These are phyloP conservation scores for Tenrec ecaudatus DNA, from an alignment of 2,113 vertebrate genomes.

Conservation along the genomic window DNA sequence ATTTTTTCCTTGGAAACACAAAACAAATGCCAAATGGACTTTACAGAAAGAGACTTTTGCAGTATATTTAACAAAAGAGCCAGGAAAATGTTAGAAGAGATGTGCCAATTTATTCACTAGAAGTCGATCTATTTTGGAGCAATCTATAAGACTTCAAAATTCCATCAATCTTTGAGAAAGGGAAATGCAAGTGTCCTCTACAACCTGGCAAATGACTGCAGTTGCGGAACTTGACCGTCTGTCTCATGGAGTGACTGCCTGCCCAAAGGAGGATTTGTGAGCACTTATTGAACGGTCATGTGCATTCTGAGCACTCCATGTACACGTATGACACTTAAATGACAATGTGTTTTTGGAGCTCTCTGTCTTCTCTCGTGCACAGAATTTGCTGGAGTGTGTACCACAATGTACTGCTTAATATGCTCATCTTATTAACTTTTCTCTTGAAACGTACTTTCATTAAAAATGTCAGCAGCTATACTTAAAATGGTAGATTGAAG, in stretches of 20 bases:
- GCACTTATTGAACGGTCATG: neutral
- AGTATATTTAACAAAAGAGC: no score
- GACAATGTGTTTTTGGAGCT: neutral
- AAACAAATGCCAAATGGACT: no score
- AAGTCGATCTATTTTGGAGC: no score
- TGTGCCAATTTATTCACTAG: no score
- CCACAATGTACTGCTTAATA: neutral
- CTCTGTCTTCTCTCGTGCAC: neutral
- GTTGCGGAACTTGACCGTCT: no score
- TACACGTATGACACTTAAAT: neutral
- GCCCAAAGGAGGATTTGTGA: neutral
- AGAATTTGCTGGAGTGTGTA: neutral
- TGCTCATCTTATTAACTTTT: conserved; percentile 34
- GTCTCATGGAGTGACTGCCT: neutral
- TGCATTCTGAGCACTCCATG: neutral
- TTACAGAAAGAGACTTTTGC: no score
- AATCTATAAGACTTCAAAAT: no score
- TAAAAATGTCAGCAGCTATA: neutral
- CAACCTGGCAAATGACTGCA: no score
- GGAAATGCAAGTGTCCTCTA: no score
- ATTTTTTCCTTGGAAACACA: no score
- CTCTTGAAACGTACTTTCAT: neutral
- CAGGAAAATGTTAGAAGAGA: no score
- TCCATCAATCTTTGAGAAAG: no score
- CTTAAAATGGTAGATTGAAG: neutral